These are phyloP conservation scores for Corythornis cristatus DNA, from an alignment of 2,113 vertebrate genomes.

Conservation along the genomic window DNA sequence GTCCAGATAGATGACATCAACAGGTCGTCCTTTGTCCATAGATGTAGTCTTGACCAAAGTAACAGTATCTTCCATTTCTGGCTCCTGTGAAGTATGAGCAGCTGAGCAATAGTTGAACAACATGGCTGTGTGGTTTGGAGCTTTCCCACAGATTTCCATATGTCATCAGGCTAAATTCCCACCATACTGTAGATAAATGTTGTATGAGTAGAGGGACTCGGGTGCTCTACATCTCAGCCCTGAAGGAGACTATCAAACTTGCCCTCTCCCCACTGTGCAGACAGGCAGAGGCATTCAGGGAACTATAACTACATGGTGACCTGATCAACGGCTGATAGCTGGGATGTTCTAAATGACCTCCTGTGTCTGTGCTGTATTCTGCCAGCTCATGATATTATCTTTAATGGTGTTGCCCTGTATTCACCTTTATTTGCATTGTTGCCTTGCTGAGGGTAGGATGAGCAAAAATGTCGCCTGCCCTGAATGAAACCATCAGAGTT, in stretches of 20 bases:
- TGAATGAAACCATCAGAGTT: not conserved
- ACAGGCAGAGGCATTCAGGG: not conserved
- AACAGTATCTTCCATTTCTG: not conserved
- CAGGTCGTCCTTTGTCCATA: too few species aligned
- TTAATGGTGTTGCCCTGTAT: not conserved
- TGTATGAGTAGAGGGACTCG: accelerated
- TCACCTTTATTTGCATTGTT: not conserved
- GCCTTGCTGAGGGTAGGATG: not conserved
- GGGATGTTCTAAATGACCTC: not conserved
- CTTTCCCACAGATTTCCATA: not conserved
- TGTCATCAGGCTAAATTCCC: not conserved
- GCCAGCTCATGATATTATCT: not conserved
- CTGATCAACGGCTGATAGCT: not conserved
- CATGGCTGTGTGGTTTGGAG: not conserved
- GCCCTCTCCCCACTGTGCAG: not conserved
- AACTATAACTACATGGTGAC: not conserved
- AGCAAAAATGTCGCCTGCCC: not conserved
- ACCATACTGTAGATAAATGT: accelerated
- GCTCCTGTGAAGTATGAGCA: not conserved
- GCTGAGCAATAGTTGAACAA: not conserved
- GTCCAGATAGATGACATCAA: too few species aligned
- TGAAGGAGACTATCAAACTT: accelerated
- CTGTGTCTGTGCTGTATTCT: not conserved
- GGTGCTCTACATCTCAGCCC: not conserved
- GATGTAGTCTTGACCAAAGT: accelerated